A percentile compares a stretch with the other conserved stretches of the same genome.
phyloP scores from a whole-genome alignment of 2,797 vertebrate species.

The Danio albolineatus region DNA sequence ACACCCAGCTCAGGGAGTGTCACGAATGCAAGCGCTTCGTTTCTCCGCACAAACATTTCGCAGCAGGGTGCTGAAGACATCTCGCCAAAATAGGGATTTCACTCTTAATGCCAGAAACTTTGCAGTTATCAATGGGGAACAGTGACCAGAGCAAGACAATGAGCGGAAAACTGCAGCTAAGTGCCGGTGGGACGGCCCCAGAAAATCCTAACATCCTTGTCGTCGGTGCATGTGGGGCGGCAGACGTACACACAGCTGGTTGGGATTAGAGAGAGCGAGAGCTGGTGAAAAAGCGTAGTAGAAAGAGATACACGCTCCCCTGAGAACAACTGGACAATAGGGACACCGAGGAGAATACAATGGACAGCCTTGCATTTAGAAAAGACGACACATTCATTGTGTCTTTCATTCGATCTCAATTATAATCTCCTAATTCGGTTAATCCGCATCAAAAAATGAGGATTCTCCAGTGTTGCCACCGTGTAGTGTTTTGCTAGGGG shows the following conservation, averaged over 20 bases:
- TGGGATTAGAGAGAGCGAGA: conserved; percentile 62
- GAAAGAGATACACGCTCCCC: conserved; percentile 33
- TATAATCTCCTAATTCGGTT: conserved; percentile 62
- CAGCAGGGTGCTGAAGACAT: conserved; percentile 39
- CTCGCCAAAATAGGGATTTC: conserved; percentile 73
- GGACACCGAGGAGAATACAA: conserved; percentile 60
- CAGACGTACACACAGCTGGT: conserved; percentile 60
- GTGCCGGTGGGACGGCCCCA: conserved; percentile 28
- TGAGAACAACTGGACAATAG: conserved; percentile 61
- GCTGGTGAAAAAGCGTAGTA: background rate
- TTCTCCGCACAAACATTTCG: background rate
- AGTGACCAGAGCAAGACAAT: conserved; percentile 72
- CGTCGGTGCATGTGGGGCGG: conserved; percentile 16
- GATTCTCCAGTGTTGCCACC: conserved; percentile 45
- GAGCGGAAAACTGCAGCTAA: conserved; percentile 37
- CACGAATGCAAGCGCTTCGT: conserved; percentile 11
- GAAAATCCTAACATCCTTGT: conserved; percentile 58
- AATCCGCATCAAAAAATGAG: conserved; percentile 65
- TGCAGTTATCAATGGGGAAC: conserved; percentile 73
- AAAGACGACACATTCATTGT: conserved; percentile 28
- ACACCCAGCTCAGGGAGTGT: conserved; percentile 58
- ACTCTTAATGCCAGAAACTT: conserved; percentile 61
- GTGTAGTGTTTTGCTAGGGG: conserved; percentile 29
- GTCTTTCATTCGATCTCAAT: conserved; percentile 33
- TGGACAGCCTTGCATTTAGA: conserved; percentile 49